Evolutionary conservation across 2,888 invertebrate genomes (phyloP).

Genomic region (Isoperla grammatica): DNA sequence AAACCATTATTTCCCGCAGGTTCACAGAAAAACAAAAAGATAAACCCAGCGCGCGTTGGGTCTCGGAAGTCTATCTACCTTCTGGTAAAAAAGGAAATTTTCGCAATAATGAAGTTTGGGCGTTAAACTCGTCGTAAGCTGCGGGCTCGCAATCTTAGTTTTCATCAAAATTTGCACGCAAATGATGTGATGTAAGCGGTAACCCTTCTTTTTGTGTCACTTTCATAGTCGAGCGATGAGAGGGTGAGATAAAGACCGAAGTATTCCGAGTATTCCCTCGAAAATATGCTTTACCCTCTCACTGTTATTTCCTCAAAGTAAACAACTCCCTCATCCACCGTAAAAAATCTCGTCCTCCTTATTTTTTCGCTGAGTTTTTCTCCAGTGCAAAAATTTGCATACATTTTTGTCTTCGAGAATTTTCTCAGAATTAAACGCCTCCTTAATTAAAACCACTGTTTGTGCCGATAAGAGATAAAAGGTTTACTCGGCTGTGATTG

Average conservation of each 20-base stretch:
- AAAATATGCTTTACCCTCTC: constrained; percentile 6
- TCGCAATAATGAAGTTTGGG: too few relatives aligned
- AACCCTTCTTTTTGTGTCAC: neutral
- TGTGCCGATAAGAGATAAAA: constrained; percentile 18
- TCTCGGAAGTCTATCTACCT: too few relatives aligned
- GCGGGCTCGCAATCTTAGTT: neutral
- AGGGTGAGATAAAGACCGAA: neutral
- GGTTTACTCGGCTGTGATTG: constrained; percentile 9
- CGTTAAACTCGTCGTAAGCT: too few relatives aligned
- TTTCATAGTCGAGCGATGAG: constrained; percentile 7
- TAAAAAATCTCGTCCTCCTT: neutral
- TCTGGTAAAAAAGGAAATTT: too few relatives aligned
- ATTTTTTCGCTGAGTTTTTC: neutral
- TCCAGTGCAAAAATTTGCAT: constrained; percentile 10
- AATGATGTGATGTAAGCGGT: neutral
- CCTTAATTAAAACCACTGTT: constrained; percentile 18
- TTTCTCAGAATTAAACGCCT: constrained; percentile 11
- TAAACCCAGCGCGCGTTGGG: too few relatives aligned
- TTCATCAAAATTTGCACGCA: constrained; percentile 3
- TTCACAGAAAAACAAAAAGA: too few relatives aligned
- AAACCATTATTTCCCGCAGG: too few relatives aligned
- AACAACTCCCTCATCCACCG: constrained; percentile 11
- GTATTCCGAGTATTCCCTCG: neutral
- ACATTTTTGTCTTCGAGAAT: constrained; percentile 8
- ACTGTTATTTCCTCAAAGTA: constrained; percentile 14